Evolutionary conservation across 2,888 invertebrate species (phyloP).

Genomic region (Heliconius charithonia): DNA sequence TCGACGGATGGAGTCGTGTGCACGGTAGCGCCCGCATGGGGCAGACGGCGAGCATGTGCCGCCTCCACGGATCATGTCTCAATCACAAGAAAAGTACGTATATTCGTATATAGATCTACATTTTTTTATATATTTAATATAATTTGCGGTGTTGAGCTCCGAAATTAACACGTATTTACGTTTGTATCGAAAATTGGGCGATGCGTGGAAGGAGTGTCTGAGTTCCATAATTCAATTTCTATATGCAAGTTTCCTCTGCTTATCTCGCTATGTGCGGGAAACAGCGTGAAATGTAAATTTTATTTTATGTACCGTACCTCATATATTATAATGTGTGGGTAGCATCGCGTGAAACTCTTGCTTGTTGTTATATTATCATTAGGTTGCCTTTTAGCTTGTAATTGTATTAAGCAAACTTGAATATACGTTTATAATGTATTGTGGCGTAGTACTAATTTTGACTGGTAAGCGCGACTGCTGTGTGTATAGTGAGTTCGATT

Average conservation of each 20-base stretch:
- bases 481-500: too few relatives aligned
- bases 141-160: neutral
- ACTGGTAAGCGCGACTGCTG: neutral
- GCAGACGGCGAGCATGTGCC: slow-evolving; percentile 92
- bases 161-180: neutral
- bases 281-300: neutral
- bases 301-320: neutral
- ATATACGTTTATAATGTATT: neutral
- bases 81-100: slow-evolving; percentile 90
- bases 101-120: slow-evolving; percentile 30
- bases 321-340: neutral
- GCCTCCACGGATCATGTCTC: slow-evolving; percentile 89
- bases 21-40: slow-evolving; percentile 87
- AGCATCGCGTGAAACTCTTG: neutral
- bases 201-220: too few relatives aligned
- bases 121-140: neutral
- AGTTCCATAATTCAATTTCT: too few relatives aligned
- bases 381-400: neutral
- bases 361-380: neutral
- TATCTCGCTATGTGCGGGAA: neutral
- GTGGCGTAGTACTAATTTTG: neutral
- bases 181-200: too few relatives aligned
- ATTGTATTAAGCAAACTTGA: neutral
- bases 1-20: slow-evolving; percentile 70
- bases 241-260: too few relatives aligned